Percentiles rank a stretch among this genome's conserved stretches.
Evolutionary conservation across 2,113 vertebrate species (phyloP).

Genomic region (Rhizomys pruinosus): DNA sequence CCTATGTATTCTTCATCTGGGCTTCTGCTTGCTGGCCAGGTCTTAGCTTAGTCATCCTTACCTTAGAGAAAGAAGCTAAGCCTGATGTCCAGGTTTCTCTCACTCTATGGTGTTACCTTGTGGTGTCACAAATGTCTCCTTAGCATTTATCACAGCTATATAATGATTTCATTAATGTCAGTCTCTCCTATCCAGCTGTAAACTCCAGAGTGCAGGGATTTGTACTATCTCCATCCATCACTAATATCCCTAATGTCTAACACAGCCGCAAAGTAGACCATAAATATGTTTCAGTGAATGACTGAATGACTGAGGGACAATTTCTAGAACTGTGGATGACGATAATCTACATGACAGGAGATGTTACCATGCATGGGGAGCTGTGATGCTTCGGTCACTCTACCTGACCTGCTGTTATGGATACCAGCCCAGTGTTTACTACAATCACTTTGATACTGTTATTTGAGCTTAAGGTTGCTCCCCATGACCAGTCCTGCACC

Average conservation of each 20-base stretch:
- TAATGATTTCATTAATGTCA: background rate
- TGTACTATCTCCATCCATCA: background rate
- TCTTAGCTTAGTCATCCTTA: background rate
- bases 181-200: background rate
- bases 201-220: background rate
- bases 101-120: background rate
- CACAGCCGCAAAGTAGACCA: background rate
- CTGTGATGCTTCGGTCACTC: accelerated
- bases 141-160: background rate
- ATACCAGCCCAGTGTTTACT: background rate
- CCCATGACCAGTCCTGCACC: background rate
- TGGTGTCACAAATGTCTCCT: background rate
- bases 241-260: background rate
- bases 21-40: background rate
- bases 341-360: background rate
- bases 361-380: background rate
- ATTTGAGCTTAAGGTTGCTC: background rate
- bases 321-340: background rate
- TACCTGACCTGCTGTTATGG: background rate
- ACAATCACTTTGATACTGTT: background rate
- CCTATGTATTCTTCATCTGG: background rate
- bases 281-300: background rate
- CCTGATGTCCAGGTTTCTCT: background rate
- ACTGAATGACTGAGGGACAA: background rate
- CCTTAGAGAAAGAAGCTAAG: conserved; percentile 11